Evolutionary conservation across 2,113 vertebrate species (phyloP), one percentile per base, ranked within the genome.

Genomic region (Candoia aspera): DNA sequence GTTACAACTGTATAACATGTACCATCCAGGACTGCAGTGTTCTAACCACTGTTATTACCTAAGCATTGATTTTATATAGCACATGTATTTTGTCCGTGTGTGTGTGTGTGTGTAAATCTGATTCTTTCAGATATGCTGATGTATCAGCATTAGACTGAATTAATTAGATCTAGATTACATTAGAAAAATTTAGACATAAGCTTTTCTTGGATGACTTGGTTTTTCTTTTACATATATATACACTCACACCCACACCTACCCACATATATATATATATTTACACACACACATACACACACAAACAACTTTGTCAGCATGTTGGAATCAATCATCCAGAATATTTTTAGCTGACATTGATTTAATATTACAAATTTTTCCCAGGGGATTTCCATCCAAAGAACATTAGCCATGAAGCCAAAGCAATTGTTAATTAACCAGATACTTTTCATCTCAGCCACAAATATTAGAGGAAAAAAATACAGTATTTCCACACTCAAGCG

Each of bases 381-480:
- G 62, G 89, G 58, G 91, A 55, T 87, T 93, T 94, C 83, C 91
- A 53, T 86, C 83, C 60, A 90, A 23, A 62, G 1, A 93, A 57
- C 59, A 12, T 96, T 95, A 58, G 89, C 83, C 89, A 91, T 86
- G 57, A 89, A 57, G 15, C 86, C 46, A 79, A 87, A 87, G 33
- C n/a, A 4, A 79, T 95, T 94, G 59, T 79, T 64, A 83, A 94
- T 89, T 87, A 95, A 95, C 84, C 86, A 94, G 92, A 93, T 91
- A 94, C 19, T 94, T 93, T 46, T 90, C 91, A 86, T 92, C 58
- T 79, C 93, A 96, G 94, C 94, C 95, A 94, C 94, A 92, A 79
- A 90, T 86, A 95, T 94, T 94, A 33, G 57, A 92, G 93, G 92
- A 91, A 91, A 86, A 92, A 86, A 85, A 83, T 29, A 92, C 60